These are phyloP conservation scores for Capitulum mitella DNA, from an alignment of 2,888 invertebrate species.

Conservation along the genomic window DNA sequence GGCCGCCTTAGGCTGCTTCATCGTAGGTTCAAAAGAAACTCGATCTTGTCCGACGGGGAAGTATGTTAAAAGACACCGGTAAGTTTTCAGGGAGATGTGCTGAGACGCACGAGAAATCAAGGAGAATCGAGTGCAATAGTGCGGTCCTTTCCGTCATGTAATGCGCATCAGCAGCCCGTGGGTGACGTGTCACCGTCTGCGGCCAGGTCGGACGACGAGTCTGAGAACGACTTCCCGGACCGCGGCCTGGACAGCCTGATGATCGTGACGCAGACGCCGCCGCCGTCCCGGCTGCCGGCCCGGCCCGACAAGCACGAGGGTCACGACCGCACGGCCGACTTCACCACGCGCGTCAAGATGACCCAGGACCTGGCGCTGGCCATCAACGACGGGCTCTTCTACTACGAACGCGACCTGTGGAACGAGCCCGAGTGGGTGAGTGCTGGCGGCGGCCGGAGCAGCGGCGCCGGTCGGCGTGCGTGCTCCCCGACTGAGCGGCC, in stretches of 20 bases:
- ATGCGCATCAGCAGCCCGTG: no score
- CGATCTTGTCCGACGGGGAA: no score
- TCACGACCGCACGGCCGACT: slow-evolving; percentile 83
- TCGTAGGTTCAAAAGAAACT: no score
- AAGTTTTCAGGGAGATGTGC: no score
- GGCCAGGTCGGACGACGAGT: slow-evolving; percentile 35
- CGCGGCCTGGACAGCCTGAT: slow-evolving; percentile 85
- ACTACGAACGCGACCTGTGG: slow-evolving; percentile 94
- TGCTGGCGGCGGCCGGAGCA: slow-evolving; percentile 21
- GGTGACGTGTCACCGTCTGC: not conserved
- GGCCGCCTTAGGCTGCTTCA: no score
- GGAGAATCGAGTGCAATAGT: no score
- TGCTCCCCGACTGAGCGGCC: no score
- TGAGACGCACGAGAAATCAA: no score
- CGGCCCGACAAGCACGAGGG: slow-evolving; percentile 67
- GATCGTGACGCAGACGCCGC: slow-evolving; percentile 75
- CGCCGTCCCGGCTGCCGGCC: slow-evolving; percentile 39
- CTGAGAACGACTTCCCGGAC: slow-evolving; percentile 72
- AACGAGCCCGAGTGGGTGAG: slow-evolving; percentile 54
- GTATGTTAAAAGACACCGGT: no score
- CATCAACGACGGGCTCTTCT: slow-evolving; percentile 92
- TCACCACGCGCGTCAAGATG: slow-evolving; percentile 83
- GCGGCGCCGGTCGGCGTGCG: no score
- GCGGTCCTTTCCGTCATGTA: no score
- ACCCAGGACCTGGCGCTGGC: slow-evolving; percentile 88